Base-by-base conservation (phyloP, 2,888 invertebrate genomes). In the Melanostoma mellinum region DNA sequence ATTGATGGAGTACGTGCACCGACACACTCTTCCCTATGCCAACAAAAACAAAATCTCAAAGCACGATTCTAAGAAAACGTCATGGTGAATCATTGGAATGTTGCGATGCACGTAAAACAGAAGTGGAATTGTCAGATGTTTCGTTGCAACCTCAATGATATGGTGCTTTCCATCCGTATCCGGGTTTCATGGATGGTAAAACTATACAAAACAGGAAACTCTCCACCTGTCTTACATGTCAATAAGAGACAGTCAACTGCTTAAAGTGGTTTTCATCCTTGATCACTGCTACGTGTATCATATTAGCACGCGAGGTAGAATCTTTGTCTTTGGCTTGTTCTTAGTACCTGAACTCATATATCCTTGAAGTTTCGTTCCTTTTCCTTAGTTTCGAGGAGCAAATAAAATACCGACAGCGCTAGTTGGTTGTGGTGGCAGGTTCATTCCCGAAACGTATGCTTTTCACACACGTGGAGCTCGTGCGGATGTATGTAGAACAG, bases 231-330 rank as follows among this genome's bases (percentile, higher is more conserved):
- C 78, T 52, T 65, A 58, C 68, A 78, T 78, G 82, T 82, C 82
- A 78, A 82, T 82, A 82, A 56, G 73, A 78, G 73, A 78, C 82
- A 82, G 74, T 82, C 73, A 82, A 82, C 82, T 78, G 68, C 77
- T 78, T 82, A 73, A 82, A 82, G 82, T 82, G 82, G 82, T 82
- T 82, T 82, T 78, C 78, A 78, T 82, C 82, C 73, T 82, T 82
- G 82, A 82, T 82, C 82, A 82, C 82, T 65, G 82, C 38, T 82
- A 78, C 82, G 82, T 82, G 82, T 68, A 77, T 82, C 73, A 77
- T 82, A 82, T 82, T 82, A 77, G 73, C 77, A 77, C 82, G 73
- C 52, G 52, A 77, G 46, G 42, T 48, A 6, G 9, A 55, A 10
- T 68, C 55, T 56, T 77, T 56, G 42, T 35, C 50, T 63, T 44